A percentile compares a stretch with the other conserved stretches of the same genome.
These are phyloP conservation scores for Poecilia velifera DNA, from an alignment of 2,797 vertebrate genomes.

Conservation along the genomic window DNA sequence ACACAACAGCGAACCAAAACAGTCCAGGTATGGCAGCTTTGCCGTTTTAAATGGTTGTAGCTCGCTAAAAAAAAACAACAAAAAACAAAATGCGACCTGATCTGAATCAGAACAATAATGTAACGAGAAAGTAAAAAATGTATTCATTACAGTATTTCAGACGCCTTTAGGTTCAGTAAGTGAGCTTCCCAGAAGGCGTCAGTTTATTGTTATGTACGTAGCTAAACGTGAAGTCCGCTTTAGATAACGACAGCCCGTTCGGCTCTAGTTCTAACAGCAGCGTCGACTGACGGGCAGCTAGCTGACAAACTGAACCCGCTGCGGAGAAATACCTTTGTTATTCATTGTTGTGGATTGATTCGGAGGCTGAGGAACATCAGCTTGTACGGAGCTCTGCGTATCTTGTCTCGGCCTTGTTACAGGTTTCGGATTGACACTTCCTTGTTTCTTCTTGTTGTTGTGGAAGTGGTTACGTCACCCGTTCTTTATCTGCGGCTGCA, in stretches of 20 bases:
- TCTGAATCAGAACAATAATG: slow-evolving; percentile 5
- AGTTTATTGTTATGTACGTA: slow-evolving; percentile 64
- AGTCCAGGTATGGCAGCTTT: slow-evolving; percentile 24
- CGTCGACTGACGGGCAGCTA: slow-evolving; percentile 44
- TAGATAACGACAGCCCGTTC: slow-evolving; percentile 44
- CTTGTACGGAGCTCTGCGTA: slow-evolving; percentile 52
- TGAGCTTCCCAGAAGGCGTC: slow-evolving; percentile 28
- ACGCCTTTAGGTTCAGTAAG: not conserved
- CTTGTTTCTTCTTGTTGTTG: slow-evolving; percentile 86
- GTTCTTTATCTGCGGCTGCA: slow-evolving; percentile 47
- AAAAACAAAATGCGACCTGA: slow-evolving; percentile 22
- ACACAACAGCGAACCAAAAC: slow-evolving; percentile 14
- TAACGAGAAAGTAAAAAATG: slow-evolving; percentile 4
- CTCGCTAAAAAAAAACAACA: slow-evolving; percentile 1
- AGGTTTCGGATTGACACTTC: slow-evolving; percentile 81
- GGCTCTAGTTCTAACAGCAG: slow-evolving; percentile 28
- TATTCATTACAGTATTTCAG: not conserved
- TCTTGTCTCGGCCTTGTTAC: slow-evolving; percentile 72
- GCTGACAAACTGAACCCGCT: slow-evolving; percentile 4
- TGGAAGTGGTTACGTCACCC: slow-evolving; percentile 79
- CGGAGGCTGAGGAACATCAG: slow-evolving; percentile 40
- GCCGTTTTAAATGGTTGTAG: slow-evolving; percentile 27
- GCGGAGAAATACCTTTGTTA: slow-evolving; percentile 82
- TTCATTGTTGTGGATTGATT: slow-evolving; percentile 78
- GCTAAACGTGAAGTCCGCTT: slow-evolving; percentile 50